Percentiles rank a stretch among this genome's conserved stretches.
phyloP scores from a whole-genome alignment of 2,888 invertebrate genomes.

The Keiferia lycopersicella region DNA sequence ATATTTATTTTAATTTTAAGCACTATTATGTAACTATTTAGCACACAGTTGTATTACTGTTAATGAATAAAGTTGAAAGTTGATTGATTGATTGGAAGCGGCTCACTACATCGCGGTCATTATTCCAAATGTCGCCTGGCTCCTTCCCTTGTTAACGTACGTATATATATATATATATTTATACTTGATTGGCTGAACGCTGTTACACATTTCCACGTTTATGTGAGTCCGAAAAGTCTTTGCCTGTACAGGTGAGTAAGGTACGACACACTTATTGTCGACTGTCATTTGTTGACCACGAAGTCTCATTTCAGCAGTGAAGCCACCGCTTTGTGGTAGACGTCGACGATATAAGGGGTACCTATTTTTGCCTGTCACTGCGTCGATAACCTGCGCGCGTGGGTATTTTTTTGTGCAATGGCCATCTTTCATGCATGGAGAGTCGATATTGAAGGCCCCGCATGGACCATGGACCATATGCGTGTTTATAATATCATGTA shows the following conservation, averaged over 20 bases:
- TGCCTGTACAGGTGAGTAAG: conserved; percentile 30
- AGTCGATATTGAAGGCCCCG: conserved; percentile 29
- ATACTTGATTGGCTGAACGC: conserved; percentile 28
- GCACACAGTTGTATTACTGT: no score
- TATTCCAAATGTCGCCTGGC: no score
- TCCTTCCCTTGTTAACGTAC: no score
- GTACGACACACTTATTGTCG: conserved; percentile 39
- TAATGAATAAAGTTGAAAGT: no score
- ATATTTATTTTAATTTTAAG: no score
- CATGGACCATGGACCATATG: neutral
- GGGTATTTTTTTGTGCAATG: conserved; percentile 35
- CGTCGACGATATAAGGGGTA: conserved; percentile 28
- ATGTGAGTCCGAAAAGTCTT: conserved; percentile 28
- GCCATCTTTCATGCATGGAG: conserved; percentile 35
- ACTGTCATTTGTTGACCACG: conserved; percentile 17
- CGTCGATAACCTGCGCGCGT: conserved; percentile 12
- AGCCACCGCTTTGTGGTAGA: conserved; percentile 23
- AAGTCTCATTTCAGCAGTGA: conserved; percentile 13
- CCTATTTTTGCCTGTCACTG: conserved; percentile 29
- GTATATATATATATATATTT: no score
- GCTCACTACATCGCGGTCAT: no score
- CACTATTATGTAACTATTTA: no score
- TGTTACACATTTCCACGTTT: conserved; percentile 30
- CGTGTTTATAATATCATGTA: no score
- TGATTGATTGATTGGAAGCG: no score